Base-by-base conservation (phyloP, 2,797 vertebrate species). In the Sebastiscus albofasciatus region DNA sequence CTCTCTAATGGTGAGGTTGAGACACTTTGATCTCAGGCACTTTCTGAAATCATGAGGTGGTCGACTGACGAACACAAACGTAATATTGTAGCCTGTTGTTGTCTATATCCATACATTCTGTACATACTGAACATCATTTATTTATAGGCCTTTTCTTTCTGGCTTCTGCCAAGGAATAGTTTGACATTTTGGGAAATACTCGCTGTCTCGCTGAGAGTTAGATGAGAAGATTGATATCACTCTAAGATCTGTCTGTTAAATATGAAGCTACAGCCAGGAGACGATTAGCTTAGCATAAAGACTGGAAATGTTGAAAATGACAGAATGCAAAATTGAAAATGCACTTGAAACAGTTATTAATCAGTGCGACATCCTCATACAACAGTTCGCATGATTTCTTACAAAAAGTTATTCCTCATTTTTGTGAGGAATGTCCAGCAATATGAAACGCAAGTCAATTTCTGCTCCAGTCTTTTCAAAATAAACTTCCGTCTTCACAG, bases 1-100 rank as follows among this genome's bases (percentile, higher is more conserved):
- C 69, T 89, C 62, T 72, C 65, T 8, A 79, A 13, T 58, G 60
- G 65, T 84, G 82, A 87, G 67, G 75, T 84, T 70, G 90, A 91
- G 89, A 91, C 80, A 77, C 76, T 69, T 74, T 76, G 80, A 90
- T 92, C 86, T 93, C 91, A 96, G 94, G 95, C 94, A 96, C 95
- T 95, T 95, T 90, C 91, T 92, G 86, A 92, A 90, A 86, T 93
- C 88, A 90, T 79, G 77, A 89, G 79, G 67, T 88, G 79, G 49
- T 62, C 56, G 54, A 83, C 75, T 52, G 33, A 86, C 59, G 33
- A 82, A 84, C 59, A 88, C 49, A 80, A 84, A 88, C 18, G 79
- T 62, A 62, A 55, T 69, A 77, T 76, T 82, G 79, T 68, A 71
- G 46, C 59, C 55, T 71, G 77, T 67, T 71, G 79, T 67, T 76